These are phyloP conservation scores for Prietella phreatophila DNA, from an alignment of 2,113 vertebrate species.

Conservation along the genomic window DNA sequence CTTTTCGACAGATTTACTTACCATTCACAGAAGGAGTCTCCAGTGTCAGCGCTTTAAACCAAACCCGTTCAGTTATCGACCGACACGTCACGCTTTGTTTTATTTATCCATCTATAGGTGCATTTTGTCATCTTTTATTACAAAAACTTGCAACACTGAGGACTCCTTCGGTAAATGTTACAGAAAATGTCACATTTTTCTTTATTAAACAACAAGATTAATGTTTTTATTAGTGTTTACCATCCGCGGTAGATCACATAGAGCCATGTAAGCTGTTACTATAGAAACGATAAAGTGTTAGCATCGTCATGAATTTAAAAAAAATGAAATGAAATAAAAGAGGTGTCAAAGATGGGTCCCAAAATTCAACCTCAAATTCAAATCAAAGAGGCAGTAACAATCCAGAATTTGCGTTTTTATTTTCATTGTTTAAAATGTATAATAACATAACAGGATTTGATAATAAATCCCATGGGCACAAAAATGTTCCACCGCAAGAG, in stretches of 20 bases:
- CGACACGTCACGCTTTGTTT: neutral
- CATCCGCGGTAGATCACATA: too few species aligned
- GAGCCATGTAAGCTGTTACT: too few species aligned
- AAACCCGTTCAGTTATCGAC: neutral
- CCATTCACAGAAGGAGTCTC: neutral
- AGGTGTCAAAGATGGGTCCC: neutral
- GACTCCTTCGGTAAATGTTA: neutral
- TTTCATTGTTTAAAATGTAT: constrained; percentile 77
- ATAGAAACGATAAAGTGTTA: too few species aligned
- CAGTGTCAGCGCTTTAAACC: neutral
- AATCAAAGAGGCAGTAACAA: constrained; percentile 31
- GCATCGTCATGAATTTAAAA: too few species aligned
- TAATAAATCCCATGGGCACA: constrained; percentile 81
- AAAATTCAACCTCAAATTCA: too few species aligned
- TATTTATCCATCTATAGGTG: neutral
- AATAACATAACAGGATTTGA: constrained; percentile 82
- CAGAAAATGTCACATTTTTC: neutral
- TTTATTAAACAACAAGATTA: neutral
- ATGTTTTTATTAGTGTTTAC: neutral
- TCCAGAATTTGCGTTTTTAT: constrained; percentile 65
- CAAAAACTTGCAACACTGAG: neutral
- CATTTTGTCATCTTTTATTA: neutral
- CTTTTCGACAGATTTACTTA: neutral
- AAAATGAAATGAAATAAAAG: neutral
- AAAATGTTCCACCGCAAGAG: constrained; percentile 78